Evolutionary conservation across 1,140 invertebrate species (phyloP).

Genomic region (Macrostomum lignano): DNA sequence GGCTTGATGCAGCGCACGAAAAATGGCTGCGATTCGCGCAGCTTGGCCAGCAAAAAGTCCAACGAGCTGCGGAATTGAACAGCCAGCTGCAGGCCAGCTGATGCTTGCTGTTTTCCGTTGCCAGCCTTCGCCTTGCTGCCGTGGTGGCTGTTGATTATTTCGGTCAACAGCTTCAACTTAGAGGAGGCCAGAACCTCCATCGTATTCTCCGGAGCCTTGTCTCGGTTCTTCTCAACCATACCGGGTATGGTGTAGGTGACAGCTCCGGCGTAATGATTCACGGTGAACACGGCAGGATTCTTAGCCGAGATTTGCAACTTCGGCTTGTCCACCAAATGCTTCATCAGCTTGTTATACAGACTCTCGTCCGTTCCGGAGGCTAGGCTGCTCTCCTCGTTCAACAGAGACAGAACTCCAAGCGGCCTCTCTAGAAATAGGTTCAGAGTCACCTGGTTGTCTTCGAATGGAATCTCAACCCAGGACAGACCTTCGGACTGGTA

Average conservation of each 20-base stretch:
- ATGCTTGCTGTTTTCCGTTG: no score
- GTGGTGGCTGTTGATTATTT: slow-evolving; percentile 44
- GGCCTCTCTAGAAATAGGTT: slow-evolving; percentile 87
- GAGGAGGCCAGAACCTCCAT: slow-evolving; percentile 51
- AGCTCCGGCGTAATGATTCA: slow-evolving; percentile 53
- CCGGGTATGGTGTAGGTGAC: slow-evolving; percentile 58
- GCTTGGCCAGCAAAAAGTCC: slow-evolving; percentile 61
- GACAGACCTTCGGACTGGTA: slow-evolving; percentile 89
- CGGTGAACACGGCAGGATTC: no score
- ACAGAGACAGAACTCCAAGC: slow-evolving; percentile 84
- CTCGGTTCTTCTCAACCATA: slow-evolving; percentile 87
- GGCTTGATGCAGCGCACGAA: slow-evolving; percentile 97
- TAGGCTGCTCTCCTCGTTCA: slow-evolving; percentile 95
- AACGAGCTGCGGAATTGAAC: slow-evolving; percentile 90
- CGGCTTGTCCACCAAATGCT: slow-evolving; percentile 59
- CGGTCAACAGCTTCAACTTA: slow-evolving; percentile 42
- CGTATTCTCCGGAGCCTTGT: slow-evolving; percentile 50
- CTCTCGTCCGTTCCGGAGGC: slow-evolving; percentile 89
- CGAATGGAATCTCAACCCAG: slow-evolving; percentile 94
- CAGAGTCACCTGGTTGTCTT: slow-evolving; percentile 83
- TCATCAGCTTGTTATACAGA: slow-evolving; percentile 78
- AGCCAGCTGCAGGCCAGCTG: no score
- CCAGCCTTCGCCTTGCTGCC: no score
- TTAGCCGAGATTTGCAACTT: no score
- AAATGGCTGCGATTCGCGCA: slow-evolving; percentile 80